These are phyloP conservation scores for Echinops telfairi DNA, from an alignment of 2,113 vertebrate genomes.

Conservation along the genomic window DNA sequence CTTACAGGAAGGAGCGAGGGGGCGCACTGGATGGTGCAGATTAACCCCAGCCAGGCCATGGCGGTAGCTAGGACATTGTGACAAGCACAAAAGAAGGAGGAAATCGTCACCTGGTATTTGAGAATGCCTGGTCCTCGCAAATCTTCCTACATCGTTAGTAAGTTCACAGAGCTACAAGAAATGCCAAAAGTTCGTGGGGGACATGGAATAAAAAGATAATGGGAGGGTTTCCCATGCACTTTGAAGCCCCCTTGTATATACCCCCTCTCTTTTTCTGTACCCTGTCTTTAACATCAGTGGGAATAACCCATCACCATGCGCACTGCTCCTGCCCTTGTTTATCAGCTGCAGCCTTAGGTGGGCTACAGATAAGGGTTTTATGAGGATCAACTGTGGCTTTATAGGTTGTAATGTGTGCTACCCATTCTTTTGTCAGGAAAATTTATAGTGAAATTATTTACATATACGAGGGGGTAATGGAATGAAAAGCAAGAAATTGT, in stretches of 20 bases:
- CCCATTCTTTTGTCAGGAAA: not conserved
- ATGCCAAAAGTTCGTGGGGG: not conserved
- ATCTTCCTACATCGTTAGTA: not conserved
- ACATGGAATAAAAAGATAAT: no score
- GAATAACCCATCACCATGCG: no score
- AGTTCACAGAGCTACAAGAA: not conserved
- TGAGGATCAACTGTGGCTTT: not conserved
- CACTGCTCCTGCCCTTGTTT: not conserved
- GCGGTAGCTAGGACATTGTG: not conserved
- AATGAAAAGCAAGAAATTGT: no score
- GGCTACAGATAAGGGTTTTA: not conserved
- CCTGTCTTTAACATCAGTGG: not conserved
- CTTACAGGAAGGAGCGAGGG: not conserved
- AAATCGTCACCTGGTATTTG: not conserved
- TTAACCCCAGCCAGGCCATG: not conserved
- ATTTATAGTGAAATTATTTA: not conserved
- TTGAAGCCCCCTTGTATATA: no score
- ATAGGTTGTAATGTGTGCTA: not conserved
- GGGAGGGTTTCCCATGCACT: no score
- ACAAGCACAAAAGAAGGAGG: not conserved
- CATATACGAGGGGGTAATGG: not conserved
- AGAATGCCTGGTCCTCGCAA: not conserved
- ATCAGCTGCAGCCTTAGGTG: not conserved
- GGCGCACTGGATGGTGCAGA: not conserved
- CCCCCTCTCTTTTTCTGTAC: not conserved